phyloP scores from a whole-genome alignment of 1,140 invertebrate genomes.

The Drosophila baimaii region DNA sequence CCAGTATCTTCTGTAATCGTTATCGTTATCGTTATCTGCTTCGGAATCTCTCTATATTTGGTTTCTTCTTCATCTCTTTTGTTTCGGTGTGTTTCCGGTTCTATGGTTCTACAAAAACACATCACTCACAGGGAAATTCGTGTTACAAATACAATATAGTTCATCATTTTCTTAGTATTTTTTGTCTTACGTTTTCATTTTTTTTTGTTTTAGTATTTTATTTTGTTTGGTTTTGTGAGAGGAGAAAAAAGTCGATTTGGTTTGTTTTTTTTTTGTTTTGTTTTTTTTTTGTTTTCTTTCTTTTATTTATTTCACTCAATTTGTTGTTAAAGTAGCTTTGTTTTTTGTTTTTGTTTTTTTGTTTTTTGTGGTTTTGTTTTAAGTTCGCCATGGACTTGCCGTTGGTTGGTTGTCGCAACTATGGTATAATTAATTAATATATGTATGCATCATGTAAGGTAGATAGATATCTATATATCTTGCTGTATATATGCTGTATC shows the following conservation, averaged over 20 bases:
- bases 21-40: constrained; percentile 12
- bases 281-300: constrained; percentile 45
- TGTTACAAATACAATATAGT: constrained; percentile 52
- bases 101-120: constrained; percentile 25
- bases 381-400: constrained; percentile 75
- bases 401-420: constrained; percentile 56
- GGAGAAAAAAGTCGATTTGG: constrained; percentile 70
- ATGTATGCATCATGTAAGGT: constrained; percentile 50
- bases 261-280: constrained; percentile 37
- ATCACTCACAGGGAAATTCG: constrained; percentile 47
- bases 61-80: neutral
- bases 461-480: constrained; percentile 37
- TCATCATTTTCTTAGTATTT: constrained; percentile 21
- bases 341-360: constrained; percentile 31
- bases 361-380: constrained; percentile 36
- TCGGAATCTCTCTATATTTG: constrained; percentile 29
- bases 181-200: neutral
- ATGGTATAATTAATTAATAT: constrained; percentile 63
- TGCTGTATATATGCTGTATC: constrained; percentile 18
- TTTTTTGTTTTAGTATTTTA: neutral
- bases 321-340: constrained; percentile 73
- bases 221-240: constrained; percentile 32
- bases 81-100: constrained; percentile 20
- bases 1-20: constrained; percentile 32
- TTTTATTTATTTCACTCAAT: constrained; percentile 81